phyloP scores from a whole-genome alignment of 2,113 vertebrate genomes.

The Nicator chloris region DNA sequence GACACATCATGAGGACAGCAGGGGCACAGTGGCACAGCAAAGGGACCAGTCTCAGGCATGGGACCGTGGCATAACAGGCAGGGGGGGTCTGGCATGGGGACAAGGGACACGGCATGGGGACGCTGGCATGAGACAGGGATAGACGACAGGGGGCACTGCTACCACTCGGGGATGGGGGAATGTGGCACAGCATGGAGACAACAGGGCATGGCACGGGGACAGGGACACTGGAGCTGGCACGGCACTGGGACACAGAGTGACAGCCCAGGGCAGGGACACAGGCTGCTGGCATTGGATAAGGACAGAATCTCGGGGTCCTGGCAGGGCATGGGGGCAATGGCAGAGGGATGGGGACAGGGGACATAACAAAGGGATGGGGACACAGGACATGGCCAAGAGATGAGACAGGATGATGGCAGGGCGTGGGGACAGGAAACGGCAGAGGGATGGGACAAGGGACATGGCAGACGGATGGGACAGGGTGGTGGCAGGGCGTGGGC shows the following conservation, averaged over 20 bases:
- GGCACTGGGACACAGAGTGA: neutral
- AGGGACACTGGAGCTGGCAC: neutral
- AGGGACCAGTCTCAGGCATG: neutral
- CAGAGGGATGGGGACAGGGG: neutral
- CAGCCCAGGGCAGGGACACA: neutral
- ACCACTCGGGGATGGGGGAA: neutral
- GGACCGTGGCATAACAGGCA: neutral
- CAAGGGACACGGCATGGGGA: neutral
- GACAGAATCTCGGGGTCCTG: neutral
- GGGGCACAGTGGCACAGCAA: neutral
- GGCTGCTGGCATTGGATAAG: neutral
- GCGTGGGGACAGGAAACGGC: neutral
- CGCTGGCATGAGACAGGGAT: rapidly evolving
- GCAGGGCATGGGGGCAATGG: neutral
- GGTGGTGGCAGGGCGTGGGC: neutral
- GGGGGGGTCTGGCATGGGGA: neutral
- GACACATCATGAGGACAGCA: neutral
- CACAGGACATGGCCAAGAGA: neutral
- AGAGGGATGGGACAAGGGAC: no score
- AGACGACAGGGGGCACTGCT: neutral
- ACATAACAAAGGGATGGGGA: no score
- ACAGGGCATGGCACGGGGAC: neutral
- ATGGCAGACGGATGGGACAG: neutral
- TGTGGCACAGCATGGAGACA: neutral
- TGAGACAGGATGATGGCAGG: neutral